phyloP scores from a whole-genome alignment of 2,797 vertebrate genomes.

The Xiphorhynchus erythropygius region DNA sequence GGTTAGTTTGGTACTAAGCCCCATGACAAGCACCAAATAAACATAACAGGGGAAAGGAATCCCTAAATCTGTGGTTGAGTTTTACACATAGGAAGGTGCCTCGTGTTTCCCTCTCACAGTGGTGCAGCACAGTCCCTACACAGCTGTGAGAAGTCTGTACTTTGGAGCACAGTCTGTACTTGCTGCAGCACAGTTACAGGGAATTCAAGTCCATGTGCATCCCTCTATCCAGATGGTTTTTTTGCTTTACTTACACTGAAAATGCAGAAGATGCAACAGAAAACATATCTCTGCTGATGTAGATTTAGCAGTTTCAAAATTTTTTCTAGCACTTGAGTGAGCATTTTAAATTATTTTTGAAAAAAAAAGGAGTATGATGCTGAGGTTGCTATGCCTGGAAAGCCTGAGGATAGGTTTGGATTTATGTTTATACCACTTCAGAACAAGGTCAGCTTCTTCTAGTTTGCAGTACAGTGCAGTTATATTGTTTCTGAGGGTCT shows the following conservation, averaged over 20 bases:
- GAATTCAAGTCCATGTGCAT: neutral
- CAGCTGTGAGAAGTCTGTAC: neutral
- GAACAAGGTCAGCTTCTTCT: neutral
- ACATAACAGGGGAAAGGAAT: accelerated
- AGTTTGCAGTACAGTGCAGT: neutral
- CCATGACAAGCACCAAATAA: neutral
- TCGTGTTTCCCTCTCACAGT: neutral
- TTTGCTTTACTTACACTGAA: neutral
- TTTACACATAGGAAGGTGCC: neutral
- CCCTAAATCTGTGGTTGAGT: neutral
- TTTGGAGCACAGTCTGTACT: neutral
- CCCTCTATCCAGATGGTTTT: neutral
- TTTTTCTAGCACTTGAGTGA: neutral
- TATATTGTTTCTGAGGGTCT: neutral
- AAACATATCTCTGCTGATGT: neutral
- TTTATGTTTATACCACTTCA: neutral
- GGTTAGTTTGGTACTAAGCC: neutral
- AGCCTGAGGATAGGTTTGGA: neutral
- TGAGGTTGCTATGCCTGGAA: neutral
- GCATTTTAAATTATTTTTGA: neutral
- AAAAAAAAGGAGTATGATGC: neutral
- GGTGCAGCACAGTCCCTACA: neutral
- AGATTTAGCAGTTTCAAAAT: neutral
- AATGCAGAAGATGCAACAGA: neutral
- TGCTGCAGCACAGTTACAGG: neutral